phyloP scores from a whole-genome alignment of 2,113 vertebrate genomes.

The Otus sunia region DNA sequence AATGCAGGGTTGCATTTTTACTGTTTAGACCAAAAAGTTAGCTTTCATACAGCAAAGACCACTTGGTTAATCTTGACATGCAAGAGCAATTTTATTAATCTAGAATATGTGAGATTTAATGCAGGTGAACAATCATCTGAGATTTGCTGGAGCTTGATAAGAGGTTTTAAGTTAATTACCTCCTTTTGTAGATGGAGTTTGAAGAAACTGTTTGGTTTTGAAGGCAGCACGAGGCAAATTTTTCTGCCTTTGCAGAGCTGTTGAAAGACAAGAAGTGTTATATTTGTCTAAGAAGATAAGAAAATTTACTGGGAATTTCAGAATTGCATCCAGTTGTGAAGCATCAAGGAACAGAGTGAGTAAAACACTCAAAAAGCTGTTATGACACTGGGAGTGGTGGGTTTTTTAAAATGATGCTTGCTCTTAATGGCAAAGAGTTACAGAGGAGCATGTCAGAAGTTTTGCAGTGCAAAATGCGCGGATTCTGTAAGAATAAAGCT shows the following conservation, averaged over 20 bases:
- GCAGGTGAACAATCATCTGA: slow-evolving; percentile 38
- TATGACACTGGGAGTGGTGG: slow-evolving; percentile 47
- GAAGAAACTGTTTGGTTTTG: slow-evolving; percentile 96
- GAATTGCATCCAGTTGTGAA: slow-evolving; percentile 35
- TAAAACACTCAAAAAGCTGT: slow-evolving; percentile 48
- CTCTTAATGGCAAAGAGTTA: slow-evolving; percentile 49
- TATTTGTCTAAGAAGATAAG: slow-evolving; percentile 74
- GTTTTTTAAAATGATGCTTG: slow-evolving; percentile 57
- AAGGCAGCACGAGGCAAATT: slow-evolving; percentile 88
- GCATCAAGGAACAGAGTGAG: slow-evolving; percentile 12
- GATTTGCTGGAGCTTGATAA: slow-evolving; percentile 63
- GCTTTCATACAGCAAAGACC: not conserved
- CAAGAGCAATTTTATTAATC: not conserved
- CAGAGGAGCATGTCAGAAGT: slow-evolving; percentile 57
- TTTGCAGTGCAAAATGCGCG: slow-evolving; percentile 57
- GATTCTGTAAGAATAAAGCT: slow-evolving; percentile 52
- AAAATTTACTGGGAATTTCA: slow-evolving; percentile 57
- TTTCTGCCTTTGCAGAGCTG: slow-evolving; percentile 90
- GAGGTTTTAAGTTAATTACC: slow-evolving; percentile 83
- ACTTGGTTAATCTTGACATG: slow-evolving; percentile 10
- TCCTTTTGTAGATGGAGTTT: slow-evolving; percentile 90
- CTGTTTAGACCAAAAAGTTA: not conserved
- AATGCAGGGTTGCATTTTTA: not conserved
- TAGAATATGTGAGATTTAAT: slow-evolving; percentile 30
- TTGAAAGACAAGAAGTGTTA: slow-evolving; percentile 90